phyloP scores from a whole-genome alignment of 2,113 vertebrate species.

The Dipodomys spectabilis region DNA sequence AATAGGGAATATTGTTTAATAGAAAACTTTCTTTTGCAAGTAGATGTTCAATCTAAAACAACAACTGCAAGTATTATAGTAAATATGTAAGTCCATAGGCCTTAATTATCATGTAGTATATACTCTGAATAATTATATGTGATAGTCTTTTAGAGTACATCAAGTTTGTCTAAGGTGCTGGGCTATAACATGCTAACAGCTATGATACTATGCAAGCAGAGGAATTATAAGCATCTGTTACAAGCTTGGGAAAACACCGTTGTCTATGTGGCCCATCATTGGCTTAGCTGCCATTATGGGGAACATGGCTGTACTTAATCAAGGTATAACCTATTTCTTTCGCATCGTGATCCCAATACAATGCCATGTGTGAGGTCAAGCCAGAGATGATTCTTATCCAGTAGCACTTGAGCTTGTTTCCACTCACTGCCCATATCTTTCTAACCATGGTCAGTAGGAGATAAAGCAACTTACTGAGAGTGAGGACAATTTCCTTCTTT shows the following conservation, averaged over 20 bases:
- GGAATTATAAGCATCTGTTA: neutral
- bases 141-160: neutral
- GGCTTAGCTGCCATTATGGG: neutral
- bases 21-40: neutral
- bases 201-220: neutral
- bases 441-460: neutral
- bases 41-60: neutral
- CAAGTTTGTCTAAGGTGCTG: neutral
- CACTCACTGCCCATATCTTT: neutral
- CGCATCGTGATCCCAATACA: neutral
- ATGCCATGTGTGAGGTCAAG: neutral
- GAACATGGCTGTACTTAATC: neutral
- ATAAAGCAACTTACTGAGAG: neutral
- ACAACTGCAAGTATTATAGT: neutral
- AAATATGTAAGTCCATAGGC: neutral
- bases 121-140: neutral
- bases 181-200: neutral
- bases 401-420: neutral
- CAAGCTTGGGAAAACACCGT: neutral
- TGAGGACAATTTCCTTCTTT: neutral
- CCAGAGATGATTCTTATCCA: neutral
- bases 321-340: neutral
- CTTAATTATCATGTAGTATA: neutral
- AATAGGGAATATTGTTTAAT: neutral
- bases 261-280: neutral